Evolutionary conservation across 2,888 invertebrate species (phyloP).

Genomic region (Drosophila subsilvestris): DNA sequence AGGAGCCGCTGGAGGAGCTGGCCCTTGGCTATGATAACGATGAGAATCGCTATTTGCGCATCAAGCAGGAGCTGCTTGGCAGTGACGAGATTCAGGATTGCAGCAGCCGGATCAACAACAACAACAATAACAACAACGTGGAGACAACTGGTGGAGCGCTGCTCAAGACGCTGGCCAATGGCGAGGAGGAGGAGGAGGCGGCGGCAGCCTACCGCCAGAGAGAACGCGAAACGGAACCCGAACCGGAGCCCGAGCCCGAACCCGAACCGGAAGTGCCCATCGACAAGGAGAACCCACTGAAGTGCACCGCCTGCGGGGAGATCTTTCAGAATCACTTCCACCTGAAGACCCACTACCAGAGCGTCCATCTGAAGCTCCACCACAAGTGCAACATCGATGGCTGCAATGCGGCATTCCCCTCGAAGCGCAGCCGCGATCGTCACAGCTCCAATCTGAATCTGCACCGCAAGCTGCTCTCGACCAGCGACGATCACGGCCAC

Average conservation of each 20-base stretch:
- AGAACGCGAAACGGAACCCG: constrained; percentile 26
- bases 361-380: constrained; percentile 97
- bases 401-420: constrained; percentile 97
- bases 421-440: constrained; percentile 95
- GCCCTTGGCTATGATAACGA: constrained; percentile 55
- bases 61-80: constrained; percentile 77
- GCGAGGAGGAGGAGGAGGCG: constrained; percentile 23
- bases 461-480: constrained; percentile 94
- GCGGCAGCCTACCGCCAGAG: too few species aligned
- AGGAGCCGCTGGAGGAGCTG: constrained; percentile 65
- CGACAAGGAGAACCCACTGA: constrained; percentile 95
- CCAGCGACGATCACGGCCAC: constrained; percentile 82
- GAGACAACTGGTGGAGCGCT: constrained; percentile 20
- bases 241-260: constrained; percentile 50
- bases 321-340: constrained; percentile 96
- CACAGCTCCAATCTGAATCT: constrained; percentile 96
- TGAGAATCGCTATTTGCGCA: constrained; percentile 74
- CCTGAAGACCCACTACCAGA: constrained; percentile 97
- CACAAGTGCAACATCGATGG: constrained; percentile 97
- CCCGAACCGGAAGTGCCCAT: constrained; percentile 92
- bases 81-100: constrained; percentile 42
- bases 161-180: constrained; percentile 49
- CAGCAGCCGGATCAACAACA: constrained; percentile 32
- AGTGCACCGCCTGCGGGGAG: constrained; percentile 96
- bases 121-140: constrained; percentile 43